phyloP scores from a whole-genome alignment of 2,113 vertebrate genomes.

The Rhynchomys soricoides region DNA sequence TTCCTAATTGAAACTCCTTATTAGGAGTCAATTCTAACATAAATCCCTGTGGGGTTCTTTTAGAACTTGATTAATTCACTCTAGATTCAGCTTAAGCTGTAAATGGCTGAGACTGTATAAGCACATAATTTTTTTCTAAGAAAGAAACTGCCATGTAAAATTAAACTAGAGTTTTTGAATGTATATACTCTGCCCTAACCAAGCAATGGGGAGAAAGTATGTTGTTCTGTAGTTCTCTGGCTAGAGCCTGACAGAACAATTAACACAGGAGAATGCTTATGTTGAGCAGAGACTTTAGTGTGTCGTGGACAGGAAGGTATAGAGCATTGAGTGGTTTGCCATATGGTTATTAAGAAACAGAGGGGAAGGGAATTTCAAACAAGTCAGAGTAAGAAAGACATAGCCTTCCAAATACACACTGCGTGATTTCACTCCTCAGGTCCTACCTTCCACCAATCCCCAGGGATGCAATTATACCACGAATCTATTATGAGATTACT shows the following conservation, averaged over 20 bases:
- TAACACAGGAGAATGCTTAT: neutral
- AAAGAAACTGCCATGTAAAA: neutral
- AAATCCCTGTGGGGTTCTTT: constrained; percentile 43
- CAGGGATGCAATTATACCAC: neutral
- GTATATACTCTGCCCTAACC: neutral
- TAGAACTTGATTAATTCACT: constrained; percentile 56
- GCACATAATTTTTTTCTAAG: neutral
- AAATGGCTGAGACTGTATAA: constrained; percentile 9
- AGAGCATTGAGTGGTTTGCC: neutral
- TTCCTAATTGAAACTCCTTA: constrained; percentile 55
- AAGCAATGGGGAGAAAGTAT: neutral
- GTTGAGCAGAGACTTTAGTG: neutral
- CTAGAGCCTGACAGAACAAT: neutral
- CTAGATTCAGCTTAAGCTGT: constrained; percentile 41
- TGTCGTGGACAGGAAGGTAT: neutral
- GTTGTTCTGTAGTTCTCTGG: neutral
- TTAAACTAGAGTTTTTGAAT: neutral
- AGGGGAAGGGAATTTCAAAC: neutral
- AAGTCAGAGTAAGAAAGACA: neutral
- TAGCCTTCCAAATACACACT: neutral
- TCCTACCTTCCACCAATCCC: neutral
- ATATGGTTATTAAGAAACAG: neutral
- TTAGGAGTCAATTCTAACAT: constrained; percentile 60
- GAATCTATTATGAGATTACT: neutral
- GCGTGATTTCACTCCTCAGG: neutral